A percentile compares a stretch with the other conserved stretches of the same genome.
phyloP scores from a whole-genome alignment of 2,888 invertebrate genomes.

The Magallana nippona region DNA sequence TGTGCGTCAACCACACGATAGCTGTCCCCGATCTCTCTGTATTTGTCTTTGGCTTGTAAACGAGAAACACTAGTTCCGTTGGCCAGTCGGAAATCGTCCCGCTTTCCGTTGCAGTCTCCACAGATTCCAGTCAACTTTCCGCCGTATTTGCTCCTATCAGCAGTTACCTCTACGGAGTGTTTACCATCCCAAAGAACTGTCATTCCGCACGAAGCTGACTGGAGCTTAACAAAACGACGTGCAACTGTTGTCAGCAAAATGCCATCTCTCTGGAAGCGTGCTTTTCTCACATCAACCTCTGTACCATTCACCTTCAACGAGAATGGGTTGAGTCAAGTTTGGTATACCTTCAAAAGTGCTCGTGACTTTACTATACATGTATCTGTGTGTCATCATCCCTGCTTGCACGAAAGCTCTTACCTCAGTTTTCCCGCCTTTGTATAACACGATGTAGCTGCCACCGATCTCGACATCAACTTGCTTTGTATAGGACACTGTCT shows the following conservation, averaged over 20 bases:
- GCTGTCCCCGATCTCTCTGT: constrained; percentile 8
- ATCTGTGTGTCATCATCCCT: too few species aligned
- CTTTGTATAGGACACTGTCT: constrained; percentile 57
- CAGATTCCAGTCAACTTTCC: constrained; percentile 32
- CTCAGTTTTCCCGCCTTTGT: constrained; percentile 44
- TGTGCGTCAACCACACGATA: neutral
- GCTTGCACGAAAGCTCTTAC: constrained; percentile 38
- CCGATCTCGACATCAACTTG: constrained; percentile 55
- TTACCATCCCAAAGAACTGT: constrained; percentile 58
- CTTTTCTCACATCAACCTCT: neutral
- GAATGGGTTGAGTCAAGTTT: neutral
- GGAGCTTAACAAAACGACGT: neutral
- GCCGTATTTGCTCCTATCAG: constrained; percentile 44
- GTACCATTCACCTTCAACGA: neutral
- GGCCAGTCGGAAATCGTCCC: constrained; percentile 9
- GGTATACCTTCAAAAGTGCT: too few species aligned
- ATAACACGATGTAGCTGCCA: constrained; percentile 47
- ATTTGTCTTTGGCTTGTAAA: neutral
- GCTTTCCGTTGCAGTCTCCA: constrained; percentile 26
- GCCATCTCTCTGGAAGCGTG: neutral
- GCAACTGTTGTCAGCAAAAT: neutral
- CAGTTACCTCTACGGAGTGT: constrained; percentile 51
- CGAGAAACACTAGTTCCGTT: constrained; percentile 7
- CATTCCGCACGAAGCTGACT: constrained; percentile 53
- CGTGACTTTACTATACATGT: neutral